Base-by-base conservation (phyloP, 2,888 invertebrate genomes). In the Acanthosepion pharaonis region DNA sequence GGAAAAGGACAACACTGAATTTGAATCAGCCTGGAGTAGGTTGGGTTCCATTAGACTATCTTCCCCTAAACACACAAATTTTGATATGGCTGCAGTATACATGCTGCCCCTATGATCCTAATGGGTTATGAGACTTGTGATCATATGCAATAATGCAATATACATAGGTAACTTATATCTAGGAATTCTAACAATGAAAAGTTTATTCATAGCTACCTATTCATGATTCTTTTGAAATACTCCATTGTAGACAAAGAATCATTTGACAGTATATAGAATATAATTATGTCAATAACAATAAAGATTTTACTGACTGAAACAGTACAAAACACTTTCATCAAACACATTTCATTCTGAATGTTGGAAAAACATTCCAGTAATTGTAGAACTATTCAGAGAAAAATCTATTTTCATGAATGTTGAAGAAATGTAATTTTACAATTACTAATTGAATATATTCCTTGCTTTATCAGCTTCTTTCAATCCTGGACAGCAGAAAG, bases 401-500 rank as follows among this genome's bases (percentile, higher is more conserved):
- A 78, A 78, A 78, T 78, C n/a, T 78, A 78, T 78, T 78, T 78
- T 78, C n/a, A 23, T 78, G 28, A 78, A n/a, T 59, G 59, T 5
- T 59, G 59, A 59, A 59, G 59, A 59, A 59, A 59, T 59, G 59
- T 23, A 59, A 59, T 78, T 33, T 78, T 5, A 33, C 78, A 78
- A 33, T 78, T n/a, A 78, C n/a, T n/a, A n/a, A 78, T 78, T 78
- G 78, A 78, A 78, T 59, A 59, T 59, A 59, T 78, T 33, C n/a
- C n/a, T 78, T n/a, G n/a, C n/a, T 78, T 78, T n/a, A 78, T 78
- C 11, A 78, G 78, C n/a, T 78, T 78, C n/a, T 78, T 78, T 78
- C 78, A 78, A n/a, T 78, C n/a, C n/a, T 33, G 15, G n/a, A n/a
- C n/a, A 78, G 33, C 15, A n/a, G 78, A n/a, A n/a, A 33, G 3